Evolutionary conservation across 1,140 invertebrate genomes (phyloP).

Genomic region (Lucilia cuprina): DNA sequence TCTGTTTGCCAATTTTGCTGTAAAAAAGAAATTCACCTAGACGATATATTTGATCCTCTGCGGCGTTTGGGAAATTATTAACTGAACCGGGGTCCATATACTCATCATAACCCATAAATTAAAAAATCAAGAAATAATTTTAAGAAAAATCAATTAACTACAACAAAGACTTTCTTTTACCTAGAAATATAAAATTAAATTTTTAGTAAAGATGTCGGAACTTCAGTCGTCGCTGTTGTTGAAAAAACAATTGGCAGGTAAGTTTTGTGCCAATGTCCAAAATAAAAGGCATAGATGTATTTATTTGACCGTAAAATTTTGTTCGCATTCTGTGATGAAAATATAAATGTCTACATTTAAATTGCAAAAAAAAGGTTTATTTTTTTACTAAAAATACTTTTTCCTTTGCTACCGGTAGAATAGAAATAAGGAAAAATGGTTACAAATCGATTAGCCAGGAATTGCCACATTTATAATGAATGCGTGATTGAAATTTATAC

Average conservation of each 20-base stretch:
- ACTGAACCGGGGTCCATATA: neutral
- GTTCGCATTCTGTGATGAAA: neutral
- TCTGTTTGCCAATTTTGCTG: neutral
- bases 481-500: neutral
- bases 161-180: neutral
- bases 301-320: neutral
- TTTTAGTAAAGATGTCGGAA: conserved; percentile 76
- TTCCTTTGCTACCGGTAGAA: neutral
- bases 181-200: neutral
- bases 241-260: conserved; percentile 95
- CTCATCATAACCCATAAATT: conserved; percentile 18
- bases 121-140: neutral
- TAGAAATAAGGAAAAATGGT: neutral
- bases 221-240: conserved; percentile 93
- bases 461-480: neutral
- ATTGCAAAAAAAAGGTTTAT: neutral
- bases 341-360: neutral
- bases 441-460: neutral
- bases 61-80: conserved; percentile 10
- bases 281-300: neutral
- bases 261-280: conserved; percentile 42
- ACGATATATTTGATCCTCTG: neutral
- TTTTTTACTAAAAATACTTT: neutral
- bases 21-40: conserved; percentile 1
- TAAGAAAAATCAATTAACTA: neutral